phyloP scores from a whole-genome alignment of 2,113 vertebrate species.

The Turdus rufiventris region DNA sequence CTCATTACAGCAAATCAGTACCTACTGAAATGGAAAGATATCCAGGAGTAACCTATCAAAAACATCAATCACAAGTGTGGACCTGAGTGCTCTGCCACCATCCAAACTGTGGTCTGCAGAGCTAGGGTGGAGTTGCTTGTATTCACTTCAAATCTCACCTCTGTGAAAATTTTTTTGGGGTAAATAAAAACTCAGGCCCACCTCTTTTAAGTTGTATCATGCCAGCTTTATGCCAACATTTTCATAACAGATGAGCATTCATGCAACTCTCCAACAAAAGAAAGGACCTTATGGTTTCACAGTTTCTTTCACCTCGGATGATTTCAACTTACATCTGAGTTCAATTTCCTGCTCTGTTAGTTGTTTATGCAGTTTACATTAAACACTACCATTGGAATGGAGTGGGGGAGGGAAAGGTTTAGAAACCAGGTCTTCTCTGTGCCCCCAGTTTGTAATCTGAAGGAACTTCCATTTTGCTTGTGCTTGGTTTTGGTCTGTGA shows the following conservation, averaged over 20 bases:
- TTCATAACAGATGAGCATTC: background rate
- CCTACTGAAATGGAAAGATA: background rate
- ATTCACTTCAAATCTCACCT: background rate
- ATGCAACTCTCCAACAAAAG: background rate
- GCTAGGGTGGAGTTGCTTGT: background rate
- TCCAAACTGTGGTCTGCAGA: background rate
- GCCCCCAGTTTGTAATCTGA: background rate
- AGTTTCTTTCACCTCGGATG: background rate
- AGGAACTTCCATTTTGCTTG: background rate
- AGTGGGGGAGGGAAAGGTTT: background rate
- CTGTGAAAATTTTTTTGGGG: fast-evolving
- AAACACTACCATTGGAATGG: background rate
- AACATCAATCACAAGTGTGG: background rate
- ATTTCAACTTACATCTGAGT: conserved; percentile 20
- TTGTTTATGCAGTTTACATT: conserved; percentile 2
- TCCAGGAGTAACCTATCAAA: background rate
- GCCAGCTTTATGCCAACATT: background rate
- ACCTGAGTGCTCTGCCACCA: background rate
- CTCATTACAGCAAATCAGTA: background rate
- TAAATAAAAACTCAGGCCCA: background rate
- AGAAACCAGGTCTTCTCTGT: background rate
- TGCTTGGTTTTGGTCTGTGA: background rate
- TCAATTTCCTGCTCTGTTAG: conserved; percentile 34
- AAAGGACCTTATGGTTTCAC: background rate
- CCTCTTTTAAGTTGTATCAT: background rate